These are phyloP conservation scores for Falco rusticolus DNA, from an alignment of 2,797 vertebrate species.

Conservation along the genomic window DNA sequence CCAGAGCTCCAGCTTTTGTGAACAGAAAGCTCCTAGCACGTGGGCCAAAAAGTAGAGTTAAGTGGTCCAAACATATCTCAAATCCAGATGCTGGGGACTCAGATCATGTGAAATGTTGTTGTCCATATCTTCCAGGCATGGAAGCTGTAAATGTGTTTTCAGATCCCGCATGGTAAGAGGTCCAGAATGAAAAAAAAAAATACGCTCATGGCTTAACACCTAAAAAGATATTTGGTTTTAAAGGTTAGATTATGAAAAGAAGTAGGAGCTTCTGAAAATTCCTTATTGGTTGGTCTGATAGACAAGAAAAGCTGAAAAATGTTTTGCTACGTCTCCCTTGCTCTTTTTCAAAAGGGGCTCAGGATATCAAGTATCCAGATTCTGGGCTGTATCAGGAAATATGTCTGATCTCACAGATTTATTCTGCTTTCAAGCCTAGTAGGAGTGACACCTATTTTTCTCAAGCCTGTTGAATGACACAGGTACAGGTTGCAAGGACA, in stretches of 20 bases:
- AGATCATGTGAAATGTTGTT: background rate
- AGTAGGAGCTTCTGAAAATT: background rate
- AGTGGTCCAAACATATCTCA: background rate
- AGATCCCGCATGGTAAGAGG: background rate
- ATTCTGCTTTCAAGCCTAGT: background rate
- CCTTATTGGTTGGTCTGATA: background rate
- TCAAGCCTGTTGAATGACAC: background rate
- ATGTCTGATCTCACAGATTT: background rate
- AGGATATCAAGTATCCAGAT: background rate
- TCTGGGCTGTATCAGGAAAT: background rate
- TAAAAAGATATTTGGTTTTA: background rate
- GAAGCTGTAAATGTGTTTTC: background rate
- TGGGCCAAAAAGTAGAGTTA: background rate
- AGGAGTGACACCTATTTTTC: background rate
- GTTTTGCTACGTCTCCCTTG: background rate
- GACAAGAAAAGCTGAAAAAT: background rate
- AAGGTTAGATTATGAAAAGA: background rate
- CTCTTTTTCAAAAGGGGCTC: background rate
- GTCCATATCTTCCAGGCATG: background rate
- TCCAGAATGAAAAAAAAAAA: background rate
- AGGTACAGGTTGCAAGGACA: background rate
- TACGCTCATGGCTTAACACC: background rate
- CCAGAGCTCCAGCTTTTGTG: background rate
- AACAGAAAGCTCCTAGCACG: background rate
- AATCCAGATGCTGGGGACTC: background rate